A percentile compares a stretch with the other conserved stretches of the same genome.
These are phyloP conservation scores for Falcunculus frontatus DNA, from an alignment of 2,113 vertebrate genomes.

Conservation along the genomic window DNA sequence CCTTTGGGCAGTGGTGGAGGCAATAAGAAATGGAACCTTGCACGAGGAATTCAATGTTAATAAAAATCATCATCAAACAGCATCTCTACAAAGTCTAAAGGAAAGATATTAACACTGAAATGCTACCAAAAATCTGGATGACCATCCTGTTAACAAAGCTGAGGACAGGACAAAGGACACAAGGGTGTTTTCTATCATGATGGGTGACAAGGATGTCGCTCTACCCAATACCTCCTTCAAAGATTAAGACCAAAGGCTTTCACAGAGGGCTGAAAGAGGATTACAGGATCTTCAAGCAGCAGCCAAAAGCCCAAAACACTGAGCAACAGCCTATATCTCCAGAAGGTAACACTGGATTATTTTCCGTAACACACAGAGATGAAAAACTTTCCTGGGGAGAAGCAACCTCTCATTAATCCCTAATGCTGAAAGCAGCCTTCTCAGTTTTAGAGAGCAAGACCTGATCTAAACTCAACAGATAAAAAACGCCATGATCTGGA, in stretches of 20 bases:
- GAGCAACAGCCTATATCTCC: background rate
- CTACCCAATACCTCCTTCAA: background rate
- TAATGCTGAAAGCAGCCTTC: background rate
- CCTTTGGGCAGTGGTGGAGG: background rate
- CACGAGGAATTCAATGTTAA: background rate
- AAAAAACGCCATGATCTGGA: rapidly evolving
- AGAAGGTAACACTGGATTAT: background rate
- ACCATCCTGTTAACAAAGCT: background rate
- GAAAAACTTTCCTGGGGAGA: background rate
- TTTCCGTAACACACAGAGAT: background rate
- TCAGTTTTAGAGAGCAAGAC: background rate
- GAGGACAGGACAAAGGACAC: background rate
- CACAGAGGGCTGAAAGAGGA: background rate
- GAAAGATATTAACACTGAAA: background rate
- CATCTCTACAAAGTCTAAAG: background rate
- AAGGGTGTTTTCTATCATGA: background rate
- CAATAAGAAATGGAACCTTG: background rate
- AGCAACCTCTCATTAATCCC: background rate
- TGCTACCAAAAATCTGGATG: background rate
- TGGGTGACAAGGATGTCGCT: background rate
- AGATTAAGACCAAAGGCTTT: background rate
- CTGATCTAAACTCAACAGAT: background rate
- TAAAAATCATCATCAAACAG: background rate
- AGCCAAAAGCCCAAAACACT: background rate
- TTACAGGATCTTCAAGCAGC: background rate